Evolutionary conservation across 2,888 invertebrate species (phyloP).

Genomic region (Drosophila rellima): DNA sequence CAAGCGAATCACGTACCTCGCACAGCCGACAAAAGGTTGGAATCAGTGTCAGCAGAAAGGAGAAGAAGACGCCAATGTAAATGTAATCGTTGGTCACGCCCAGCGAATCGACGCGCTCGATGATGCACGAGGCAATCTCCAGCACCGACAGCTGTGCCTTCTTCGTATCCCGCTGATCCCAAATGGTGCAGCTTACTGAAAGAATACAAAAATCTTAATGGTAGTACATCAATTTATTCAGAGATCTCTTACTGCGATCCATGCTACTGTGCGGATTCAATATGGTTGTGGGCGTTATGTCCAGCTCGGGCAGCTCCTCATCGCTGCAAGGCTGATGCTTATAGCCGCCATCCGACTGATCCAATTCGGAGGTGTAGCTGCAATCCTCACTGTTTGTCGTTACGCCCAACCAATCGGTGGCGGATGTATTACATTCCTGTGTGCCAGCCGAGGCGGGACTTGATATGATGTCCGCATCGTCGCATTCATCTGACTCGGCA

Average conservation of each 20-base stretch:
- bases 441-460: conserved; percentile 87
- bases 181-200: conserved; percentile 95
- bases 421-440: conserved; percentile 88
- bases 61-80: conserved; percentile 89
- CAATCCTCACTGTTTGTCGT: conserved; percentile 92
- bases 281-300: conserved; percentile 91
- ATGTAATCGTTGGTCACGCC: conserved; percentile 93
- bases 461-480: conserved; percentile 88
- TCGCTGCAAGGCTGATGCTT: conserved; percentile 85
- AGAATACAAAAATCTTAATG: no score
- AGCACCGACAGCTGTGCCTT: conserved; percentile 97
- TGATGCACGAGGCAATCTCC: conserved; percentile 97
- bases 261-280: conserved; percentile 90
- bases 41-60: conserved; percentile 88
- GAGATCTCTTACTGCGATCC: conserved; percentile 92
- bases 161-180: conserved; percentile 95
- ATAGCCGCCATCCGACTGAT: conserved; percentile 88
- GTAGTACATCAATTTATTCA: no score
- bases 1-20: conserved; percentile 69
- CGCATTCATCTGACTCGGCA: conserved; percentile 85
- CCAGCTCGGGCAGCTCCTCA: conserved; percentile 87
- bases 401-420: conserved; percentile 95
- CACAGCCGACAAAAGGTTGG: conserved; percentile 87
- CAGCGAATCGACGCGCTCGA: conserved; percentile 94
- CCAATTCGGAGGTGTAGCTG: conserved; percentile 93